Conservation (phyloP, 2,113 vertebrate species). For the Charadrius vociferus region DNA sequence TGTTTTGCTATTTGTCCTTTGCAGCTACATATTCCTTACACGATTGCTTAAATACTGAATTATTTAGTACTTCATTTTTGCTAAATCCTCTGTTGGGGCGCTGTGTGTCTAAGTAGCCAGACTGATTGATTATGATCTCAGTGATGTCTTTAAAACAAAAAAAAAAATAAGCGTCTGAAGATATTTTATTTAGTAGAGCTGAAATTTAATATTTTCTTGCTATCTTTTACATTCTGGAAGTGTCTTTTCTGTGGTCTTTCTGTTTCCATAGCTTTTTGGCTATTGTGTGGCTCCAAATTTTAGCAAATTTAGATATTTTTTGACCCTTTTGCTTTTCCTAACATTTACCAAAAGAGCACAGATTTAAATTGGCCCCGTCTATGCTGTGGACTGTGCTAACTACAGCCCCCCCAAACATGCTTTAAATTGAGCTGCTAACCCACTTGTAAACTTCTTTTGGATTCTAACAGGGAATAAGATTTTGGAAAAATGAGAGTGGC, state of each 20-base stretch:
- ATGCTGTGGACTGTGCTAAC: neutral
- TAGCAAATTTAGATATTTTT: neutral
- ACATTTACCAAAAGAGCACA: neutral
- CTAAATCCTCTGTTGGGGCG: neutral
- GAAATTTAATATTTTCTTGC: neutral
- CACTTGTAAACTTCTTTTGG: neutral
- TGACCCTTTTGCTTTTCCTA: neutral
- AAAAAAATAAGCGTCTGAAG: neutral
- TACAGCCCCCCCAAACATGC: neutral
- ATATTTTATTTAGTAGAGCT: slow-evolving; percentile 11
- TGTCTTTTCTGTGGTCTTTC: neutral
- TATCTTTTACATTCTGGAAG: neutral
- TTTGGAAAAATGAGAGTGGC: accelerated
- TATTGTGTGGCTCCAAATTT: neutral
- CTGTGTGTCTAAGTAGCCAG: neutral
- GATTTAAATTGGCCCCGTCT: neutral
- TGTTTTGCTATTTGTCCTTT: neutral
- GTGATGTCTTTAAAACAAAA: neutral
- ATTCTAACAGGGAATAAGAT: neutral
- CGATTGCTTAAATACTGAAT: neutral
- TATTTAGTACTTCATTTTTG: slow-evolving; percentile 34
- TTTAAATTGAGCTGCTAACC: neutral
- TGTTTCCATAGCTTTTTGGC: neutral
- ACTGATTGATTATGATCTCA: slow-evolving; percentile 10
- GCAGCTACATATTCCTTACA: neutral